Evolutionary conservation across 2,797 vertebrate species (phyloP), one percentile per base, ranked within the genome.

Genomic region (Leuciscus waleckii): DNA sequence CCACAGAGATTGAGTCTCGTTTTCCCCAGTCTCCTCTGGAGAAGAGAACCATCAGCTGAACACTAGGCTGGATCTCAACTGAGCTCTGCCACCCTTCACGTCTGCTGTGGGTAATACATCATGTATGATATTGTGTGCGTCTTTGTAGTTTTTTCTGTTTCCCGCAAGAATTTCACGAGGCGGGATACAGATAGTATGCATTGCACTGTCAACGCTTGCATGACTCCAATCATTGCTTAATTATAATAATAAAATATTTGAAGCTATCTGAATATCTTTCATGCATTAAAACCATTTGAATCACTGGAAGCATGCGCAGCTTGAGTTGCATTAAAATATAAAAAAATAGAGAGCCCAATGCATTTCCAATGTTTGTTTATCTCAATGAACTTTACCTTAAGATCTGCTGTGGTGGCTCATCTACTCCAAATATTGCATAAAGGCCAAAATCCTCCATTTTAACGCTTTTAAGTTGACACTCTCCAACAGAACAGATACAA

Each of bases 31-130:
- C 89, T 0, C 95, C 95, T 65, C 91, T 91, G 86, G 93, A 94
- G 82, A 95, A 96, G 89, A 96, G 88, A 90, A 96, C 95, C 92
- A 96, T 92, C 90, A 95, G 93, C 13, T 87, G 94, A 86, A 93
- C 91, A 61, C 83, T 73, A 0, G 89, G 4, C 0, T 94, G 94
- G 75, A 96, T 89, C n/a, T 91, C 91, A 80, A 94, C 87, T n/a
- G 73, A 90, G 39, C 87, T 92, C 69, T 91, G 90, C 32, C 87
- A 80, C 21, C 89, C 86, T 1, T 93, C 92, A 2, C 85, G 54
- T 17, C 89, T 85, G 54, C 94, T 95, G 65, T 32, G 58, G 43
- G n/a, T 4, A 75, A 67, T 23, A 83, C 43, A 51, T 7, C 21
- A 82, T 9, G 35, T 70, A 2, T 65, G 10, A 32, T 21, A 49